Evolutionary conservation across 2,888 invertebrate genomes (phyloP), one percentile per base, ranked within the genome.

Genomic region (Nebria brevicollis): DNA sequence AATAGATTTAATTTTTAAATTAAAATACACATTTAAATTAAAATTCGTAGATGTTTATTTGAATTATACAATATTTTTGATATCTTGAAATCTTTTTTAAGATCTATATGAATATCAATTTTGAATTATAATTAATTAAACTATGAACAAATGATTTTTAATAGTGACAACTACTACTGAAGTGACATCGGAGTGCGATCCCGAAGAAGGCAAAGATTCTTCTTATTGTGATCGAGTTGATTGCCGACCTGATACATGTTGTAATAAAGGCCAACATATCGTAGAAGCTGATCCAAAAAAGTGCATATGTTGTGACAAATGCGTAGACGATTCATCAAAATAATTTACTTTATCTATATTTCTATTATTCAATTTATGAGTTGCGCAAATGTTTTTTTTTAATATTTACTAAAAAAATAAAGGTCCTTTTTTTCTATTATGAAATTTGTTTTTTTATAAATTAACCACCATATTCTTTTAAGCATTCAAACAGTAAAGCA

Each of bases 261-360:
- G 77, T n/a, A 25, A 41, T 20, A 10, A 70, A 5, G 77, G 72
- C 20, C 75, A 77, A 64, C 25, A 75, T 15, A 43, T 77, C 15
- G 64, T 77, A 26, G 34, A 72, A 77, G 72, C 72, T 25, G 65
- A 77, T 77, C 64, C 43, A 72, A 64, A 72, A 26, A 77, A 77
- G 64, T 77, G 77, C 43, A 77, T 77, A 72, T 77, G 77, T 34
- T 77, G 77, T 34, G 72, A 77, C 34, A 20, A n/a, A 20, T 77
- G 77, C 64, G 77, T 54, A 34, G 72, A 77, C 3, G 64, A 77
- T 26, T 11, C 54, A 54, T 54, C 54, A 54, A 54, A 54, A 54
- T 54, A 54, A 54, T 11, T 54, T 11, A 54, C 54, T 7, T 7
- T 54, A 11, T 7, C 13, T 2, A 54, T 54, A 11, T 54, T 54